phyloP scores from a whole-genome alignment of 2,888 invertebrate species.

The Drosophila testacea region DNA sequence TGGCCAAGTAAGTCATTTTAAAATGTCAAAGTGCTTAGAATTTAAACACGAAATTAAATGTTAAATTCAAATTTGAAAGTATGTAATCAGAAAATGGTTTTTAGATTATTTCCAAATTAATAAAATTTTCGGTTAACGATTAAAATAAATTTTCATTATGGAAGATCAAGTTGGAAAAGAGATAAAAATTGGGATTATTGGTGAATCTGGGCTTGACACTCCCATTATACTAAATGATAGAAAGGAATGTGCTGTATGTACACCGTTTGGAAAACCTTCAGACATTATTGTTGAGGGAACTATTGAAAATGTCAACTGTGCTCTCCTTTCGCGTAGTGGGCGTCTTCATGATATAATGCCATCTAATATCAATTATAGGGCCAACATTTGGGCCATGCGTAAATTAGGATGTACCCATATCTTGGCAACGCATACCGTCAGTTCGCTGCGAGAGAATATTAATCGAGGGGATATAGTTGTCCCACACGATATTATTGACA shows the following conservation, averaged over 20 bases:
- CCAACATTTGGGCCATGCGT: constrained; percentile 97
- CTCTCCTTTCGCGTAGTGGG: constrained; percentile 90
- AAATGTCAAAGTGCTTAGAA: neutral
- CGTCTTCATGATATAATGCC: constrained; percentile 91
- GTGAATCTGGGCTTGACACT: constrained; percentile 96
- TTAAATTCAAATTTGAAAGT: constrained; percentile 1
- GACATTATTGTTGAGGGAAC: constrained; percentile 91
- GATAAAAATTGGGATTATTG: constrained; percentile 95
- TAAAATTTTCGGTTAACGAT: neutral
- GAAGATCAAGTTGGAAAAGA: neutral
- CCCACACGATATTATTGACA: constrained; percentile 93
- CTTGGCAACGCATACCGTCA: constrained; percentile 95
- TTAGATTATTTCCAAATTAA: constrained; percentile 1
- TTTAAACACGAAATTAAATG: no score
- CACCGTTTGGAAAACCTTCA: constrained; percentile 94
- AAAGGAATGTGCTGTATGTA: constrained; percentile 88
- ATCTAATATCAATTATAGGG: constrained; percentile 95
- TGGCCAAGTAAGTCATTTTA: neutral
- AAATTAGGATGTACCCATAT: constrained; percentile 94
- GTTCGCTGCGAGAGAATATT: constrained; percentile 94
- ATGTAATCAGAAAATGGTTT: neutral
- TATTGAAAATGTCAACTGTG: constrained; percentile 91
- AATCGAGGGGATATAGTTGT: constrained; percentile 94
- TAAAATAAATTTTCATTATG: constrained; percentile 2
- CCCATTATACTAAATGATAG: constrained; percentile 91